Evolutionary conservation across 2,113 vertebrate species (phyloP).

Genomic region (Rhea americana): DNA sequence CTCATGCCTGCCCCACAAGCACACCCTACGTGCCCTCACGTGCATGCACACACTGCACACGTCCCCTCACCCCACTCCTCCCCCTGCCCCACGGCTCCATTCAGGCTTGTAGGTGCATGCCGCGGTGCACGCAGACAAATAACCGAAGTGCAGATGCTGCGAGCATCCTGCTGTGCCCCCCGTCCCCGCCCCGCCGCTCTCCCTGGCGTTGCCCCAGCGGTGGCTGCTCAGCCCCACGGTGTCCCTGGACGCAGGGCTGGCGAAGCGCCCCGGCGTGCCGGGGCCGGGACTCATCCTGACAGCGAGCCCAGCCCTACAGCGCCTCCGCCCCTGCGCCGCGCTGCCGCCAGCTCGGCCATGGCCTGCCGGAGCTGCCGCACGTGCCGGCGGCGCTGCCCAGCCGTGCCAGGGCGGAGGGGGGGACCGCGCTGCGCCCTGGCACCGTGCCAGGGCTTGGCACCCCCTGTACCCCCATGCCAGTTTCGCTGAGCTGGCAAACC

Average conservation of each 20-base stretch:
- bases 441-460: background rate
- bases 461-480: background rate
- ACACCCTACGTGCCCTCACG: background rate
- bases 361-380: background rate
- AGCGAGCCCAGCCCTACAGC: fast-evolving
- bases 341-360: background rate
- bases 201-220: fast-evolving
- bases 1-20: fast-evolving
- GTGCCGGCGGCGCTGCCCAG: too few relatives aligned
- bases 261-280: background rate
- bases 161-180: too few relatives aligned
- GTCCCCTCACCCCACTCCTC: background rate
- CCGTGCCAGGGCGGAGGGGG: fast-evolving
- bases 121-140: too few relatives aligned
- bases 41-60: background rate
- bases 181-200: background rate
- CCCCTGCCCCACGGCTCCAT: fast-evolving
- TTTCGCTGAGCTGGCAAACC: background rate
- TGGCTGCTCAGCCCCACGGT: background rate
- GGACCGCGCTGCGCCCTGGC: fast-evolving
- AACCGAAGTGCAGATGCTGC: too few relatives aligned
- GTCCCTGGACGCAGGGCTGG: background rate
- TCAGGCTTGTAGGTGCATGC: fast-evolving
- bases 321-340: fast-evolving
- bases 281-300: background rate